These are phyloP conservation scores for Chrysotoxum bicinctum DNA, from an alignment of 2,888 invertebrate species.

Conservation along the genomic window DNA sequence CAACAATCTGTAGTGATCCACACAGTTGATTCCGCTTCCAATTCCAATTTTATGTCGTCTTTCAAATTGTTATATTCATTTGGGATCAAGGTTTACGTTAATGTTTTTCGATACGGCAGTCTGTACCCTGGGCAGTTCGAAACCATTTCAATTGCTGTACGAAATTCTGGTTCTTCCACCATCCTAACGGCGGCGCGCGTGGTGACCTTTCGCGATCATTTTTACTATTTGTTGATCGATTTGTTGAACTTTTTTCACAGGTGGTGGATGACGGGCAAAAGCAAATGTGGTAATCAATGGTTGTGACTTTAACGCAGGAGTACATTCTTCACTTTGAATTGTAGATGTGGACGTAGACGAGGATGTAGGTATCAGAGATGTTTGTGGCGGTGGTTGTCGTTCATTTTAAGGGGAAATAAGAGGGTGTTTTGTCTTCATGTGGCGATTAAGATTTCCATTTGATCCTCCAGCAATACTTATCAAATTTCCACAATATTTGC, in stretches of 20 bases:
- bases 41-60: not conserved
- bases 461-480: too few relatives aligned
- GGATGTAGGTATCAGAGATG: not conserved
- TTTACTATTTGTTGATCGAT: slow-evolving; percentile 10
- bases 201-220: slow-evolving; percentile 18
- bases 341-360: not conserved
- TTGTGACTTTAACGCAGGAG: too few relatives aligned
- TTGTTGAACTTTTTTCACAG: slow-evolving; percentile 11
- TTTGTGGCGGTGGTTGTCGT: not conserved
- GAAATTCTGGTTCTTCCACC: slow-evolving; percentile 12
- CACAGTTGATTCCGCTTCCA: too few relatives aligned
- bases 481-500: too few relatives aligned
- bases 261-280: too few relatives aligned
- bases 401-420: not conserved
- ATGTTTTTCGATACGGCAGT: not conserved
- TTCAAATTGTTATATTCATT: not conserved
- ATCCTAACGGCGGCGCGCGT: slow-evolving; percentile 1
- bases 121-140: slow-evolving; percentile 2
- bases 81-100: not conserved
- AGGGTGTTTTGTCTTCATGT: too few relatives aligned
- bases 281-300: too few relatives aligned
- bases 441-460: too few relatives aligned
- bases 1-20: too few relatives aligned
- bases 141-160: not conserved
- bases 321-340: not conserved